Evolutionary conservation across 2,113 vertebrate genomes (phyloP).

Genomic region (Galbula dea): DNA sequence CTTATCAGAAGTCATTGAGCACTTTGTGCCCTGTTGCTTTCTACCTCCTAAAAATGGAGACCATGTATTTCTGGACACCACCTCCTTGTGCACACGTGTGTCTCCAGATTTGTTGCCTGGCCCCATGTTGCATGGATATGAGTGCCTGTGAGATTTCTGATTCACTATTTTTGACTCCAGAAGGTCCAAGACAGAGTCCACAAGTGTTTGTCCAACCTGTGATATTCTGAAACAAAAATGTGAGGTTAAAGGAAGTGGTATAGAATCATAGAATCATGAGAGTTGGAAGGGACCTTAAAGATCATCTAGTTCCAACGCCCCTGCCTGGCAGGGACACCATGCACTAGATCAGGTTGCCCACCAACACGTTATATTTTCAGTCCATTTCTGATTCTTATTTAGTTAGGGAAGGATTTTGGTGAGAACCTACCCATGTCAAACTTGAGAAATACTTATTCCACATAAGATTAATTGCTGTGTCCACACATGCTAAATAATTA

Average conservation of each 20-base stretch:
- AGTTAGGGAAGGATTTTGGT: neutral
- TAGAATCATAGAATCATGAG: too few relatives aligned
- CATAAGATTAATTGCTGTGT: neutral
- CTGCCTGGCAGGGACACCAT: too few relatives aligned
- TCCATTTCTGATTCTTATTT: neutral
- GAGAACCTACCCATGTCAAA: neutral
- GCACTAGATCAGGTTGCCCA: too few relatives aligned
- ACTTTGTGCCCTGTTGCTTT: neutral
- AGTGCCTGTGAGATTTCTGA: neutral
- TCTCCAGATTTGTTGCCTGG: neutral
- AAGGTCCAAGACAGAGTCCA: neutral
- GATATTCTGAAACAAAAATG: neutral
- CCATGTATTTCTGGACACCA: neutral
- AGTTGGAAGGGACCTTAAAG: too few relatives aligned
- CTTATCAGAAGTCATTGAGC: neutral
- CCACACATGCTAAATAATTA: neutral
- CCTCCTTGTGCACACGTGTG: rapidly evolving
- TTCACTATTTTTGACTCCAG: neutral
- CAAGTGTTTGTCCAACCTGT: neutral
- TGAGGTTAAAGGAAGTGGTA: neutral
- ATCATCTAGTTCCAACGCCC: too few relatives aligned
- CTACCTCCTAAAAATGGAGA: neutral
- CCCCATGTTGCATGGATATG: rapidly evolving
- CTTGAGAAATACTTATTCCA: neutral
- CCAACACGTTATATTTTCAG: neutral